Conservation (phyloP, 2,797 vertebrate genomes). For the Cirrhinus mrigala region DNA sequence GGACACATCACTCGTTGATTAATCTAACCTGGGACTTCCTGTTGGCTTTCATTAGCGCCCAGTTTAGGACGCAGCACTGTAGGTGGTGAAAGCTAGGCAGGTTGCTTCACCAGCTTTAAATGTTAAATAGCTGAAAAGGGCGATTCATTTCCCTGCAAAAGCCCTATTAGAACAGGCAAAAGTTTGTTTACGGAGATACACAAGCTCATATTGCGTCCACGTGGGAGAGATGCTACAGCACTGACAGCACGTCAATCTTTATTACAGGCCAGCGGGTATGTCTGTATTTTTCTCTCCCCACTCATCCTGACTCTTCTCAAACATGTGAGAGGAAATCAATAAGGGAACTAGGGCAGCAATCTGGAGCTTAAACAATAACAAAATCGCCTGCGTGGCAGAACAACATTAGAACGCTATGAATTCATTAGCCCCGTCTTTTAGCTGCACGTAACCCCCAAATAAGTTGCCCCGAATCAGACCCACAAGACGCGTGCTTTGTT, state of each 20-base stretch:
- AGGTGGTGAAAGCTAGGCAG: conserved; percentile 66
- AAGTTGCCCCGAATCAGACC: conserved; percentile 56
- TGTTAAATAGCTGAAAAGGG: not conserved
- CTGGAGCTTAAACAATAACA: conserved; percentile 59
- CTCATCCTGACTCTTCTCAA: conserved; percentile 31
- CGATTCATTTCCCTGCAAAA: not conserved
- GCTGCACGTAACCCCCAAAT: conserved; percentile 58
- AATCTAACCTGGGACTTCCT: conserved; percentile 66
- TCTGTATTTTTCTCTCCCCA: conserved; percentile 13
- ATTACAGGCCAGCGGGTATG: conserved; percentile 13
- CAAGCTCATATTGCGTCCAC: not conserved
- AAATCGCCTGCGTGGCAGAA: conserved; percentile 46
- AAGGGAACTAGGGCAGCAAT: conserved; percentile 54
- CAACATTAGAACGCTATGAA: conserved; percentile 52
- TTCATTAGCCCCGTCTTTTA: conserved; percentile 58
- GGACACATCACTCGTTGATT: conserved; percentile 45
- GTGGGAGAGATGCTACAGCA: not conserved
- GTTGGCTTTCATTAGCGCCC: conserved; percentile 79
- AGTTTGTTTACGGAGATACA: conserved; percentile 23
- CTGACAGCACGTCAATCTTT: conserved; percentile 34
- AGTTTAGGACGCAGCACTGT: conserved; percentile 70
- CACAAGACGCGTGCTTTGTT: conserved; percentile 41
- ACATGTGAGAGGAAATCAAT: conserved; percentile 50
- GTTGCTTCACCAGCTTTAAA: conserved; percentile 60
- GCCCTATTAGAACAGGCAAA: not conserved